phyloP scores from a whole-genome alignment of 1,140 invertebrate species.

The Limonius californicus region DNA sequence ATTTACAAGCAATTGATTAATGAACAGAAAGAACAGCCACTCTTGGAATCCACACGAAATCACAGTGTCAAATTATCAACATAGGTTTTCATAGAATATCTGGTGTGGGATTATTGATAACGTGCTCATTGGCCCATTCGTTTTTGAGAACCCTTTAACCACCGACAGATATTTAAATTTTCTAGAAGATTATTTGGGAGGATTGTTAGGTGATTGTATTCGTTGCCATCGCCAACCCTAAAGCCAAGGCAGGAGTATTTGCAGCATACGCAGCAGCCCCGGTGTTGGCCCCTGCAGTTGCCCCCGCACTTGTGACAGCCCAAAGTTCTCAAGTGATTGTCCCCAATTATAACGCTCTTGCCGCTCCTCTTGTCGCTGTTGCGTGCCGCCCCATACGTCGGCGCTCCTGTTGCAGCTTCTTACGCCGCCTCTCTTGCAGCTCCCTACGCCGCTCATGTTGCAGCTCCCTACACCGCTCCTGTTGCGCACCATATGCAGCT shows the following conservation, averaged over 20 bases:
- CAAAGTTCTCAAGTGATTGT: conserved; percentile 60
- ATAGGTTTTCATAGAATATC: too few relatives aligned
- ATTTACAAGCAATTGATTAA: too few relatives aligned
- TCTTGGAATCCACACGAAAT: too few relatives aligned
- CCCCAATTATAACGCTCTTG: conserved; percentile 58
- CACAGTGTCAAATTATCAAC: too few relatives aligned
- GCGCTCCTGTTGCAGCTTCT: conserved; percentile 23
- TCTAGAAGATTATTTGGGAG: too few relatives aligned
- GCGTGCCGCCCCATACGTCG: conserved; percentile 33
- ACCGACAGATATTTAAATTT: too few relatives aligned
- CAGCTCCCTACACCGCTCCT: conserved; percentile 36
- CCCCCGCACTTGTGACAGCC: conserved; percentile 57
- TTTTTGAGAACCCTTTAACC: too few relatives aligned
- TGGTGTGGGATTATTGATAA: too few relatives aligned
- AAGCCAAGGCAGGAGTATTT: conserved; percentile 21
- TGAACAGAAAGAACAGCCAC: too few relatives aligned
- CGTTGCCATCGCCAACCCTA: conserved; percentile 47
- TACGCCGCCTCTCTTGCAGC: conserved; percentile 24
- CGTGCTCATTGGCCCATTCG: too few relatives aligned
- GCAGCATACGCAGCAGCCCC: conserved; percentile 49
- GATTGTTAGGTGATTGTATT: conserved; percentile 47
- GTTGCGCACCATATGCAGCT: conserved; percentile 24
- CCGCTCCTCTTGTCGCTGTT: conserved; percentile 44
- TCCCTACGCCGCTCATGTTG: conserved; percentile 23
- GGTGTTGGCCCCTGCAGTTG: conserved; percentile 41